Percentiles rank a stretch among this genome's conserved stretches.
Conservation (phyloP, 2,797 vertebrate species). For the Pangasius mekongensis region DNA sequence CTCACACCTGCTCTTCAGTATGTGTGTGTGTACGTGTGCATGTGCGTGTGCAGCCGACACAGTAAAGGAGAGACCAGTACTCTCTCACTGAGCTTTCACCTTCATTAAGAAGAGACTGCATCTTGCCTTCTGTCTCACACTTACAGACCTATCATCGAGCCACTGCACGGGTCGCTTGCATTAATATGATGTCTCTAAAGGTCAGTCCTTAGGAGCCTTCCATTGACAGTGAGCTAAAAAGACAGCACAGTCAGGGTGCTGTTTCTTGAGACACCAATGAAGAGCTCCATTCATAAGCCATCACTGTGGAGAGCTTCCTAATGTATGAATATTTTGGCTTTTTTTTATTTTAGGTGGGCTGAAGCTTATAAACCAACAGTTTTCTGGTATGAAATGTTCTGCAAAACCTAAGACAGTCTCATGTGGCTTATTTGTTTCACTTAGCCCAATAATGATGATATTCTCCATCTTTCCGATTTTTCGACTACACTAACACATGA, state of each 20-base stretch:
- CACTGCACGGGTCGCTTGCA: conserved; percentile 31
- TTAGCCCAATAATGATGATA: conserved; percentile 22
- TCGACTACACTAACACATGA: no score
- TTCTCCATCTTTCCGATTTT: not conserved
- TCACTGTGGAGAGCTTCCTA: conserved; percentile 1
- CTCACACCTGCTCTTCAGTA: conserved; percentile 52
- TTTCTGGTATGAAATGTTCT: not conserved
- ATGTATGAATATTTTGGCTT: not conserved
- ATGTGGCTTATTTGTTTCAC: not conserved
- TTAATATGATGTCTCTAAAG: conserved; percentile 47
- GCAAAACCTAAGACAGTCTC: not conserved
- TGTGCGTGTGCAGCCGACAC: not conserved
- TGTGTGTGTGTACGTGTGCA: conserved; percentile 24
- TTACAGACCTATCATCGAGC: conserved; percentile 40
- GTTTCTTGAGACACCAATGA: conserved; percentile 5
- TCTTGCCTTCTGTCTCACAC: conserved; percentile 33
- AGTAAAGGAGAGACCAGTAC: not conserved
- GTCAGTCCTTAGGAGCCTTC: conserved; percentile 45
- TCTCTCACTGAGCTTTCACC: conserved; percentile 39
- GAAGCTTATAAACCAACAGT: not conserved
- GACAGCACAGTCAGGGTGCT: not conserved
- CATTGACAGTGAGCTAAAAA: conserved; percentile 36
- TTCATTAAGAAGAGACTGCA: conserved; percentile 17
- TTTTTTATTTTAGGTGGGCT: not conserved
- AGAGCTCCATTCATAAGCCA: conserved; percentile 21